phyloP scores from a whole-genome alignment of 2,888 invertebrate species.

The Protonemura montana region DNA sequence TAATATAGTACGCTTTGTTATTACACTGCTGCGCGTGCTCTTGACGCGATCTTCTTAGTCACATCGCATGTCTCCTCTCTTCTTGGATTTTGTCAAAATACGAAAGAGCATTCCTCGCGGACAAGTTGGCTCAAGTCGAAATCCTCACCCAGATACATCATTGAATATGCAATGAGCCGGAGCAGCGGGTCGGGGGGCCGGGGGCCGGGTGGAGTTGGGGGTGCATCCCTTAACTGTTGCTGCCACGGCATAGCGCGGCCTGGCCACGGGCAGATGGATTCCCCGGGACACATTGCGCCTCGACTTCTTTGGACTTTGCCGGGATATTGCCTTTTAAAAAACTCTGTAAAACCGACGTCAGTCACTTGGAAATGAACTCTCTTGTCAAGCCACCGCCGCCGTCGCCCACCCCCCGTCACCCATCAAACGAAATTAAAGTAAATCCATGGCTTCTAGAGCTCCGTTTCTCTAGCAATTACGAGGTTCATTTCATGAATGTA shows the following conservation, averaged over 20 bases:
- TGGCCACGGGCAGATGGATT: neutral
- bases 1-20: constrained; percentile 7
- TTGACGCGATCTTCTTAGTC: neutral
- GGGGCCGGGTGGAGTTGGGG: neutral
- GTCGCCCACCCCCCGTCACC: constrained; percentile 54
- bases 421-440: constrained; percentile 44
- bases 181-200: neutral
- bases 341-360: constrained; percentile 43
- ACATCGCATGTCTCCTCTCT: neutral
- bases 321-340: constrained; percentile 47
- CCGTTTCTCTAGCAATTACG: constrained; percentile 37
- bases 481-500: constrained; percentile 42
- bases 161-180: constrained; percentile 49
- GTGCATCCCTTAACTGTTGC: constrained; percentile 41
- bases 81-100: constrained; percentile 29
- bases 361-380: constrained; percentile 42
- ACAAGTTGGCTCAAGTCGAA: constrained; percentile 46
- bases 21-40: neutral
- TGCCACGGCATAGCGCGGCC: neutral
- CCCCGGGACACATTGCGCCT: neutral
- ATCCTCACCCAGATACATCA: constrained; percentile 45
- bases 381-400: constrained; percentile 56
- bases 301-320: neutral
- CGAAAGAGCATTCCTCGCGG: constrained; percentile 44
- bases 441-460: constrained; percentile 35